Base-by-base conservation (phyloP, 2,888 invertebrate species). In the Imbricaverruca yamaguchii region DNA sequence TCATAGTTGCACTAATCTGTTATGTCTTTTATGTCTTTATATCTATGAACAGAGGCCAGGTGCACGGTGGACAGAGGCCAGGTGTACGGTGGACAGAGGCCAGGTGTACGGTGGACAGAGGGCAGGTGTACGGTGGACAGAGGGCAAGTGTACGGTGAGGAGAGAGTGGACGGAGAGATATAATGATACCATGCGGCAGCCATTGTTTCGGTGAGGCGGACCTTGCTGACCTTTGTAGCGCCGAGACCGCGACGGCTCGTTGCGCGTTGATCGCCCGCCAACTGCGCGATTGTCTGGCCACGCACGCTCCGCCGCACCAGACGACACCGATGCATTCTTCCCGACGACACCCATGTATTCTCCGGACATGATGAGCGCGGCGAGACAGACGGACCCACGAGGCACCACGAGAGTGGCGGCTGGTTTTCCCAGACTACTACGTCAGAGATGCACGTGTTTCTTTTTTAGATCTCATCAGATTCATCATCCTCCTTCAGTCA, bases 151-250 rank as follows among this genome's bases (percentile, higher is more conserved):
- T 8, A 23, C n/a, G 18, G 63, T 8, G 63, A 13, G 63, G 10
- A 13, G 65, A n/a, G n/a, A 23, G n/a, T 23, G 65, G n/a, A 8
- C n/a, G 65, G n/a, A 13, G 13, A 8, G n/a, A 23, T n/a, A n/a
- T 65, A 23, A n/a, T 9, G n/a, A 8, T 23, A 23, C 65, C 23
- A 23, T 1, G n/a, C n/a, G 23, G n/a, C 65, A 10, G 8, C 23
- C 65, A 65, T 65, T 65, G 65, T 65, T 65, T 10, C 23, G n/a
- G 65, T 65, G 65, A 65, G 23, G n/a, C 65, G n/a, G 65, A 65
- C n/a, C 65, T 9, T 65, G 65, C 23, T 65, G n/a, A 65, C 65
- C n/a, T n/a, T 65, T 15, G 61, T 15, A 61, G 39, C 39, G 39
- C 39, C 1, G 39, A 3, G 39, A 4, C 39, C 61, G 61, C 61